phyloP scores from a whole-genome alignment of 2,888 invertebrate genomes.

The Melanostoma mellinum region DNA sequence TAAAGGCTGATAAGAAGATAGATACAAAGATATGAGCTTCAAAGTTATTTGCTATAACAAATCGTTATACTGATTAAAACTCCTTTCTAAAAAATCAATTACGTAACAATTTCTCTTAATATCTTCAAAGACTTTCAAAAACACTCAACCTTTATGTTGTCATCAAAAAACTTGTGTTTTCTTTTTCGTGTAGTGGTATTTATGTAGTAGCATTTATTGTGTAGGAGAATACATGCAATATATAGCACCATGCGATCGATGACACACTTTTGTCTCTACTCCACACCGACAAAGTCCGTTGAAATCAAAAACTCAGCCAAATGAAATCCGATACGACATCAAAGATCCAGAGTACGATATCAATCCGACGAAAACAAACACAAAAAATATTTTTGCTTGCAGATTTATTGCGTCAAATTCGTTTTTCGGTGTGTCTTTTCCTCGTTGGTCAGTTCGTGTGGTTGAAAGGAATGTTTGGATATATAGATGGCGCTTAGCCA shows the following conservation, averaged over 20 bases:
- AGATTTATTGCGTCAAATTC: slow-evolving; percentile 28
- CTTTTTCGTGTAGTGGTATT: no score
- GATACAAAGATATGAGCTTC: no score
- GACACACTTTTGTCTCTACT: not conserved
- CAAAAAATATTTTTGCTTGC: not conserved
- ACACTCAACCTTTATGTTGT: no score
- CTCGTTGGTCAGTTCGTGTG: slow-evolving; percentile 35
- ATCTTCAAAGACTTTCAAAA: no score
- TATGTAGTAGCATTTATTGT: no score
- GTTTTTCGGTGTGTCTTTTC: slow-evolving; percentile 8
- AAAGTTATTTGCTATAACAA: no score
- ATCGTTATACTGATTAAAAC: no score
- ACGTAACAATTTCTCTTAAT: no score
- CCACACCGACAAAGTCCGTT: not conserved
- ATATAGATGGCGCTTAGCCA: slow-evolving; percentile 40
- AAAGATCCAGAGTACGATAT: slow-evolving; percentile 24
- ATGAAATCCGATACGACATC: slow-evolving; percentile 18
- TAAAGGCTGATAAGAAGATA: no score
- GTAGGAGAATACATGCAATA: not conserved
- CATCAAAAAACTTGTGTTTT: no score
- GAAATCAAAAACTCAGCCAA: slow-evolving; percentile 3
- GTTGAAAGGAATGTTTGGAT: slow-evolving; percentile 17
- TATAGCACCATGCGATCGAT: not conserved
- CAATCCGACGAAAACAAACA: slow-evolving; percentile 23
- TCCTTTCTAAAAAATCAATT: no score